Evolutionary conservation across 1,140 invertebrate genomes (phyloP).

Genomic region (Drosophila ercepeae): DNA sequence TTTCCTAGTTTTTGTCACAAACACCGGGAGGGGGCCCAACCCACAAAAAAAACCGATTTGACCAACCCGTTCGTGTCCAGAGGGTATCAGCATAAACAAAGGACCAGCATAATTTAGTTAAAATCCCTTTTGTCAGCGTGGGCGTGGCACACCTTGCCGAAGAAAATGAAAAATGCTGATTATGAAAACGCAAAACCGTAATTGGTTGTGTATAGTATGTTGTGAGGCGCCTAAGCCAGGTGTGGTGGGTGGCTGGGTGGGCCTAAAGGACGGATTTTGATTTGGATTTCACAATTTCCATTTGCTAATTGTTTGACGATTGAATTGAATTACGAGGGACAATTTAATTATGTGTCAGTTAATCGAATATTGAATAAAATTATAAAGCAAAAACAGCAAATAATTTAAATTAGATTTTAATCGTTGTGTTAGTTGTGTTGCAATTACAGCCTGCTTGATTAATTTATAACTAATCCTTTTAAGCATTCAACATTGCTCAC

Average conservation of each 20-base stretch:
- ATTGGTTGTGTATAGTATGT: constrained; percentile 33
- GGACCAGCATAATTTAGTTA: constrained; percentile 65
- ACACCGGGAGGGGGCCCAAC: constrained; percentile 21
- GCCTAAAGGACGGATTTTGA: constrained; percentile 9
- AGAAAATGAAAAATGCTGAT: constrained; percentile 44
- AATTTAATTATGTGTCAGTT: constrained; percentile 39
- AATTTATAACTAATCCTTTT: constrained; percentile 19
- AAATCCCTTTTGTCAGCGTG: constrained; percentile 32
- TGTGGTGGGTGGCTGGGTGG: background rate
- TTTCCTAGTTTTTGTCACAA: constrained; percentile 27
- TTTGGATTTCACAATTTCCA: constrained; percentile 36
- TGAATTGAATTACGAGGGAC: constrained; percentile 43
- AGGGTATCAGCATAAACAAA: constrained; percentile 62
- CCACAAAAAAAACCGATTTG: constrained; percentile 12
- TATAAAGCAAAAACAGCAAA: constrained; percentile 12
- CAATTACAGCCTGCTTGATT: constrained; percentile 2
- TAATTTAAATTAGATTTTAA: constrained; percentile 16
- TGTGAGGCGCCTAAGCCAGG: constrained; percentile 17
- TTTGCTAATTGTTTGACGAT: constrained; percentile 50
- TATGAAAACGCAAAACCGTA: constrained; percentile 49
- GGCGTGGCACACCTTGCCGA: constrained; percentile 45
- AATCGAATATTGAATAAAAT: constrained; percentile 44
- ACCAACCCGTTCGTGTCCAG: constrained; percentile 46
- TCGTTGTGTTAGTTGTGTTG: constrained; percentile 16
- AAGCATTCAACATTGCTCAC: constrained; percentile 10